A percentile compares a stretch with the other conserved stretches of the same genome.
Evolutionary conservation across 1,140 invertebrate genomes (phyloP).

Genomic region (Drosophila pallidifrons): DNA sequence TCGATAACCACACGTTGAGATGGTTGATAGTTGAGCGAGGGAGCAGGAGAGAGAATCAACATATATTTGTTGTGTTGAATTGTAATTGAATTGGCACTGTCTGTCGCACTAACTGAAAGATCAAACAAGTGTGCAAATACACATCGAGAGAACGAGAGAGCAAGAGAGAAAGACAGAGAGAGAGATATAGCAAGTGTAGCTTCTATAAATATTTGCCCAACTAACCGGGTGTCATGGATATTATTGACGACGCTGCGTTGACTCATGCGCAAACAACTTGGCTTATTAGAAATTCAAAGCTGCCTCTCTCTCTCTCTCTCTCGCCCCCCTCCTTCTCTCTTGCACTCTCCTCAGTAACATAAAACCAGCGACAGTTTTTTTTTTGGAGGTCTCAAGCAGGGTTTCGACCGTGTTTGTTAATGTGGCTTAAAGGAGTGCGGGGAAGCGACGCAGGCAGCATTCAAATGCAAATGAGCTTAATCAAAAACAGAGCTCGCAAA

Average conservation of each 20-base stretch:
- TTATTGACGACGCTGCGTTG: slow-evolving; percentile 73
- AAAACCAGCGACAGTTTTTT: slow-evolving; percentile 56
- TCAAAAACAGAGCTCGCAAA: slow-evolving; percentile 74
- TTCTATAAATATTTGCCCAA: slow-evolving; percentile 81
- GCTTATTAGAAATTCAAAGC: slow-evolving; percentile 81
- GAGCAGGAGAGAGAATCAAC: background rate
- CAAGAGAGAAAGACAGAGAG: background rate
- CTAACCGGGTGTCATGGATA: slow-evolving; percentile 75
- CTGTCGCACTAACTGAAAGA: slow-evolving; percentile 57
- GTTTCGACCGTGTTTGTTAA: slow-evolving; percentile 9
- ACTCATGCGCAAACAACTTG: slow-evolving; percentile 81
- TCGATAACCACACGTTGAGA: slow-evolving; percentile 24
- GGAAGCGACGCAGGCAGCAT: slow-evolving; percentile 42
- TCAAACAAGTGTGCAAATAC: slow-evolving; percentile 55
- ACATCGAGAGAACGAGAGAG: slow-evolving; percentile 11
- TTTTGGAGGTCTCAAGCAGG: background rate
- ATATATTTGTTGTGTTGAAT: slow-evolving; percentile 28
- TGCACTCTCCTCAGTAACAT: slow-evolving; percentile 53
- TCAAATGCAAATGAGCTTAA: slow-evolving; percentile 82
- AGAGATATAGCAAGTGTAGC: slow-evolving; percentile 40
- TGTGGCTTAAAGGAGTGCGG: background rate
- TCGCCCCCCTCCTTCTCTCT: background rate
- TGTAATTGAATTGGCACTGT: slow-evolving; percentile 52
- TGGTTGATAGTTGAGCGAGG: slow-evolving; percentile 25
- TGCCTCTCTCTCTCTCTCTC: slow-evolving; percentile 19